These are phyloP conservation scores for Saturnia japonica DNA, from an alignment of 2,888 invertebrate genomes.

Conservation along the genomic window DNA sequence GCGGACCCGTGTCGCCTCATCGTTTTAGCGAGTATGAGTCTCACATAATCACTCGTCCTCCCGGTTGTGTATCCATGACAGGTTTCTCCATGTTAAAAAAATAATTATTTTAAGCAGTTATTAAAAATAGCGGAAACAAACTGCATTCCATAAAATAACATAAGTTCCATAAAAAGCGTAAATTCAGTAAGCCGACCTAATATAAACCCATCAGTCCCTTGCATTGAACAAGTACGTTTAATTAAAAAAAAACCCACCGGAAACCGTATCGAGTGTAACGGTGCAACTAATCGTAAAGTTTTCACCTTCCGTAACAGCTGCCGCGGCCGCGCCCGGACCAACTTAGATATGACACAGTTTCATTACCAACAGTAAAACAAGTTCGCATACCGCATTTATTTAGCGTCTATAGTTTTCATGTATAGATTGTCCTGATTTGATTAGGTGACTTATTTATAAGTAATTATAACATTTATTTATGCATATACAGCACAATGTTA, in stretches of 20 bases:
- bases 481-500: no score
- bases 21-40: no score
- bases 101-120: no score
- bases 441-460: no score
- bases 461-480: no score
- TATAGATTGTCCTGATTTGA: no score
- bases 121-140: not conserved
- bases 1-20: no score
- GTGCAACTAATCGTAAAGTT: constrained; percentile 43
- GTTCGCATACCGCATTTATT: not conserved
- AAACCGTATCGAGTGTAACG: constrained; percentile 22
- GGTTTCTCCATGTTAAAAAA: no score
- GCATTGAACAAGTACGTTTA: constrained; percentile 13
- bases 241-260: constrained; percentile 19
- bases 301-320: constrained; percentile 34
- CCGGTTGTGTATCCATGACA: no score
- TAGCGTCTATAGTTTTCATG: no score
- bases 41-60: no score
- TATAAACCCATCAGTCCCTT: not conserved
- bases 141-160: not conserved
- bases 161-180: not conserved
- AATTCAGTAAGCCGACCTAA: not conserved
- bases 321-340: no score
- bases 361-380: not conserved
- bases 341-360: not conserved